A percentile compares a stretch with the other conserved stretches of the same genome.
phyloP scores from a whole-genome alignment of 2,888 invertebrate species.

The Archaeoteleia sp. region DNA sequence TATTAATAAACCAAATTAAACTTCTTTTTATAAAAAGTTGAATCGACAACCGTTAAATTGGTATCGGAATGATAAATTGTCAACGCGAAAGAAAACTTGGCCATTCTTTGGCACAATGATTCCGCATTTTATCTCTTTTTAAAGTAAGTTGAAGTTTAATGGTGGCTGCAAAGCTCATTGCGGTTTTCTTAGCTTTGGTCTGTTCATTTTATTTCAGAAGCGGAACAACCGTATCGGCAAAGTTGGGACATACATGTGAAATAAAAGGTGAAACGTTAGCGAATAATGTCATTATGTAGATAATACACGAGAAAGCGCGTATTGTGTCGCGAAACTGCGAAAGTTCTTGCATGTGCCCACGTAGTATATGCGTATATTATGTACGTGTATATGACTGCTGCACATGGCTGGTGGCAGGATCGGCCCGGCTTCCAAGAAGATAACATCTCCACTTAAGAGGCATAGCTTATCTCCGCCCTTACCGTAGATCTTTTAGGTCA shows the following conservation, averaged over 20 bases:
- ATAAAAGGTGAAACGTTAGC: slow-evolving; percentile 10
- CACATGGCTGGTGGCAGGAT: slow-evolving; percentile 50
- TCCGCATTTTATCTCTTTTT: slow-evolving; percentile 15
- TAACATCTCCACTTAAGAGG: slow-evolving; percentile 65
- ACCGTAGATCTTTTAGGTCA: slow-evolving; percentile 60
- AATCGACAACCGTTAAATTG: no score
- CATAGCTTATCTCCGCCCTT: slow-evolving; percentile 61
- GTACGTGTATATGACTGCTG: slow-evolving; percentile 30
- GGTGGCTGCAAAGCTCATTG: slow-evolving; percentile 27
- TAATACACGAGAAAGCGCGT: slow-evolving; percentile 21
- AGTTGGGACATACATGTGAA: slow-evolving; percentile 25
- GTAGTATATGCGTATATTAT: slow-evolving; percentile 18
- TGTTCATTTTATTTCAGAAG: slow-evolving; percentile 20
- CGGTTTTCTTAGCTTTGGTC: slow-evolving; percentile 25
- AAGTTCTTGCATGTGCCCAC: slow-evolving; percentile 37
- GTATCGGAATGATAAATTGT: no score
- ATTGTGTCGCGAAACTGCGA: slow-evolving; percentile 46
- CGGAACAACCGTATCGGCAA: slow-evolving; percentile 20
- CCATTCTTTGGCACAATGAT: slow-evolving; percentile 25
- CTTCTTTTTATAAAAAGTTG: no score
- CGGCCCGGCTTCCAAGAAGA: slow-evolving; percentile 57
- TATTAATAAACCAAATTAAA: no score
- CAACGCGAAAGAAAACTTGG: no score
- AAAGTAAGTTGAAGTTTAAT: slow-evolving; percentile 22
- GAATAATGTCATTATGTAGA: slow-evolving; percentile 25